Conservation (phyloP, 2,797 vertebrate species). For the Enteromius unitaeniatus region DNA sequence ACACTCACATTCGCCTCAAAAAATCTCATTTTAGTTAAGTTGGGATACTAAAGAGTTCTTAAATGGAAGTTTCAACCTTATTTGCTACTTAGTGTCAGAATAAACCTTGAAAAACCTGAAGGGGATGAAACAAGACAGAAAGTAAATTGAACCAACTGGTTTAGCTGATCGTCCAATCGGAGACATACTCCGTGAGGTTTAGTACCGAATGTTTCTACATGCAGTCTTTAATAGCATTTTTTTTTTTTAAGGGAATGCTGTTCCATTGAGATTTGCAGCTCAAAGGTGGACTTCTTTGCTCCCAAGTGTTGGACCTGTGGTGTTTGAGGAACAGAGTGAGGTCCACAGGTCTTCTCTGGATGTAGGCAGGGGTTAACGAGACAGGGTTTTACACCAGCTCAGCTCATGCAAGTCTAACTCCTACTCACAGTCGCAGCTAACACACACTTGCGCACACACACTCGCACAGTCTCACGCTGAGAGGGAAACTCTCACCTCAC, state of each 20-base stretch:
- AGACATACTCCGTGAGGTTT: not conserved
- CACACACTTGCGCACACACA: conserved; percentile 41
- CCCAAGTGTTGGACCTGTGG: conserved; percentile 30
- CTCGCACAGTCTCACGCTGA: conserved; percentile 33
- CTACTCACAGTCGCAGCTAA: conserved; percentile 47
- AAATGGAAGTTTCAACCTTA: not conserved
- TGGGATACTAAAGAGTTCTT: not conserved
- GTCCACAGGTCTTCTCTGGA: conserved; percentile 38
- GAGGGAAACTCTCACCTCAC: conserved; percentile 58
- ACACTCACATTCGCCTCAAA: not conserved
- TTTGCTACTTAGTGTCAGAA: conserved; percentile 8
- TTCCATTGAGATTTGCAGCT: not conserved
- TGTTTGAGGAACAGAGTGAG: conserved; percentile 42
- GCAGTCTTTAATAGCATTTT: not conserved
- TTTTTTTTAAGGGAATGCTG: conserved; percentile 12
- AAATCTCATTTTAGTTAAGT: not conserved
- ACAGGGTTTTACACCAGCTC: conserved; percentile 44
- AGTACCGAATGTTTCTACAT: not conserved
- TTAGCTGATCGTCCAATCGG: conserved; percentile 5
- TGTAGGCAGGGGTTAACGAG: conserved; percentile 49
- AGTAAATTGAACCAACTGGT: conserved; percentile 10
- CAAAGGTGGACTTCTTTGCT: conserved; percentile 38
- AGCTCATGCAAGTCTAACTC: conserved; percentile 52
- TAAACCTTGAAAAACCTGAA: not conserved
- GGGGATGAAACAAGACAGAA: not conserved